These are phyloP conservation scores for Dipodomys spectabilis DNA, from an alignment of 2,113 vertebrate genomes.

Conservation along the genomic window DNA sequence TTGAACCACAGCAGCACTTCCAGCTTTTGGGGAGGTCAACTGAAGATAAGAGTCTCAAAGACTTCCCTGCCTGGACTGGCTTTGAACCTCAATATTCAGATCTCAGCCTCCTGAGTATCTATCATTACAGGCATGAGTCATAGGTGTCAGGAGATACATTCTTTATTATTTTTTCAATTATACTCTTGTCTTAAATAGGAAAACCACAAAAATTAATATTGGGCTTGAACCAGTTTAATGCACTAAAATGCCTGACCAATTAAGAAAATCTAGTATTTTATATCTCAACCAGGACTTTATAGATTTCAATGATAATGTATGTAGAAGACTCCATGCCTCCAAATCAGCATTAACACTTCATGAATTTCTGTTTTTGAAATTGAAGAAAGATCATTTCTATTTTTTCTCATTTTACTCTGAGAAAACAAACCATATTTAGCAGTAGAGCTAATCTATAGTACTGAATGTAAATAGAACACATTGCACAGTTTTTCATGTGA, in stretches of 20 bases:
- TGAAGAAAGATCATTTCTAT: background rate
- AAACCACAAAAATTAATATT: background rate
- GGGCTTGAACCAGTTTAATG: background rate
- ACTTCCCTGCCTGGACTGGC: too few relatives aligned
- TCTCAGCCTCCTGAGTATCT: too few relatives aligned
- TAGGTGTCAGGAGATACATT: background rate
- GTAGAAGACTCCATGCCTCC: background rate
- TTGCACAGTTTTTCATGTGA: background rate
- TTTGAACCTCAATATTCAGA: too few relatives aligned
- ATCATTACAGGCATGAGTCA: too few relatives aligned
- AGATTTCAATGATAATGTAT: background rate
- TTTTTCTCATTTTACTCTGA: slow-evolving; percentile 17
- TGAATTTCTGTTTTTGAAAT: slow-evolving; percentile 45
- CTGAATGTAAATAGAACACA: slow-evolving; percentile 42
- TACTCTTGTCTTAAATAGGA: background rate
- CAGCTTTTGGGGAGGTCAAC: too few relatives aligned
- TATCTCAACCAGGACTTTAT: background rate
- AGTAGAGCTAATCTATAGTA: background rate
- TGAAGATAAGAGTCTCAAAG: too few relatives aligned
- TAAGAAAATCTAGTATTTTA: slow-evolving; percentile 12
- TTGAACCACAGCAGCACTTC: too few relatives aligned
- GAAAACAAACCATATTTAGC: slow-evolving; percentile 27
- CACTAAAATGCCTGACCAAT: background rate
- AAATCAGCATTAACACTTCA: background rate
- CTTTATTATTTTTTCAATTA: slow-evolving; percentile 26